Evolutionary conservation across 1,140 invertebrate species (phyloP).

Genomic region (Saccostrea cuccullata): DNA sequence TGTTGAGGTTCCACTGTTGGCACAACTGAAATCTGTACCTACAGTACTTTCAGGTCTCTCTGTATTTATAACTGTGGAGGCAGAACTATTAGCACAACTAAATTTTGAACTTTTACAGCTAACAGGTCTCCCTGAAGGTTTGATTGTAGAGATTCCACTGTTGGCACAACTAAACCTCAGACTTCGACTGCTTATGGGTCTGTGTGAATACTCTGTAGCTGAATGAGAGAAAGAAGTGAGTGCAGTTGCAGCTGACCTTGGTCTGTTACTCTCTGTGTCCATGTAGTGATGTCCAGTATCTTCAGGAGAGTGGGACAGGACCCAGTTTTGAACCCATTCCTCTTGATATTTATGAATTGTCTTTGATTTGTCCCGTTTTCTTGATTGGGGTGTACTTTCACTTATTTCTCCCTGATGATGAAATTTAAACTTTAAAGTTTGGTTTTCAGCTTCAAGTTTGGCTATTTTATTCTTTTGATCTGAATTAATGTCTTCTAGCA

Average conservation of each 20-base stretch:
- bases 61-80: background rate
- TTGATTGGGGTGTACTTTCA: background rate
- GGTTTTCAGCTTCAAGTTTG: background rate
- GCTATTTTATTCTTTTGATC: background rate
- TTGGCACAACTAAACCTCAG: background rate
- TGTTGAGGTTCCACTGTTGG: background rate
- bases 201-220: background rate
- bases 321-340: background rate
- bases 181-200: background rate
- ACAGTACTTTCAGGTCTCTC: background rate
- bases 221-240: background rate
- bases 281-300: background rate
- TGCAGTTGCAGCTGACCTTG: background rate
- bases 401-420: background rate
- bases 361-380: background rate
- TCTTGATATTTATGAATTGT: background rate
- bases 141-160: background rate
- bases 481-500: background rate
- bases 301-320: background rate
- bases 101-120: background rate
- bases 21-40: conserved; percentile 15
- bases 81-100: conserved; percentile 3
- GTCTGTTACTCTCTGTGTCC: background rate
- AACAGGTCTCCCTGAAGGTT: background rate
- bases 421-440: background rate